phyloP scores from a whole-genome alignment of 2,797 vertebrate species.

The Petrocephalus sullivani region DNA sequence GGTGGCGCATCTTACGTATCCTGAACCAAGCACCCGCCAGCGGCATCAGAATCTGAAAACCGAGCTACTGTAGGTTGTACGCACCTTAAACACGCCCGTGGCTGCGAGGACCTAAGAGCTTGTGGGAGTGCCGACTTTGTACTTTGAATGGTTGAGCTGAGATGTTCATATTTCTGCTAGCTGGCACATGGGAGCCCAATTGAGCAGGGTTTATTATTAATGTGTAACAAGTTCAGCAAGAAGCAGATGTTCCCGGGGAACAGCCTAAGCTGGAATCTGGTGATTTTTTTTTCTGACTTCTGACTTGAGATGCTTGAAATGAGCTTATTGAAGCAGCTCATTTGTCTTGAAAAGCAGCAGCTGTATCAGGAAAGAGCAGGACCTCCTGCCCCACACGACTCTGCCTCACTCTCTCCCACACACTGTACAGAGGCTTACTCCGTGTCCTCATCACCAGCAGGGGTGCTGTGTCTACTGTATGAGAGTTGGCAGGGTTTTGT shows the following conservation, averaged over 20 bases:
- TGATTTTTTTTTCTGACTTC: neutral
- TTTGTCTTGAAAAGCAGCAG: constrained; percentile 13
- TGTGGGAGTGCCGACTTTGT: neutral
- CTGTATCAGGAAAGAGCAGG: neutral
- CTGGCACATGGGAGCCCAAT: neutral
- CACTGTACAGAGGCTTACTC: neutral
- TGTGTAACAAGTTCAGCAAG: neutral
- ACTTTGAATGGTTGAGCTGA: neutral
- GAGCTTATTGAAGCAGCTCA: constrained; percentile 20
- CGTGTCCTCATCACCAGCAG: neutral
- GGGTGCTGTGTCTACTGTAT: neutral
- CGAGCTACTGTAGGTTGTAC: neutral
- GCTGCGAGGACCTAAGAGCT: neutral
- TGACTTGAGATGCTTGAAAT: constrained; percentile 6
- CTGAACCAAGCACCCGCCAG: neutral
- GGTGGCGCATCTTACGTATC: neutral
- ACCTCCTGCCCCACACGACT: neutral
- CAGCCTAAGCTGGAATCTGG: neutral
- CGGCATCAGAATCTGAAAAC: neutral
- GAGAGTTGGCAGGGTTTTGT: neutral
- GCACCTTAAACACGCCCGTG: neutral
- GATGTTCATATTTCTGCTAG: neutral
- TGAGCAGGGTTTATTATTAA: neutral
- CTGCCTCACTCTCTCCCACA: neutral
- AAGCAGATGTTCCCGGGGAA: neutral